Conservation (phyloP, 2,888 invertebrate species). For the Entomobrya multifasciata region DNA sequence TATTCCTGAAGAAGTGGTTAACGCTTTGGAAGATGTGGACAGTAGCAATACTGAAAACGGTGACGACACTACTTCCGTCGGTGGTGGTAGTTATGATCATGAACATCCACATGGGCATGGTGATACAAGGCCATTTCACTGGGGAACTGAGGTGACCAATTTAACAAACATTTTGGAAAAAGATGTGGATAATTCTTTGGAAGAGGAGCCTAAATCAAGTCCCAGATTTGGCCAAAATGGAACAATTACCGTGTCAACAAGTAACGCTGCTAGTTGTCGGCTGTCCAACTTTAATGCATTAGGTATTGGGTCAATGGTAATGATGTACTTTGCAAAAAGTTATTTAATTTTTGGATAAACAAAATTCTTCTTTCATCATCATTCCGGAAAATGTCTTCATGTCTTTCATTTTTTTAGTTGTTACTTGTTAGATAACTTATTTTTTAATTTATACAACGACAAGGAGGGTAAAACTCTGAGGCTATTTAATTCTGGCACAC, state of each 20-base stretch:
- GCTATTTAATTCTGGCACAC: too few relatives aligned
- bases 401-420: too few relatives aligned
- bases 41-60: background rate
- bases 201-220: constrained; percentile 57
- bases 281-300: background rate
- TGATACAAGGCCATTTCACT: constrained; percentile 1
- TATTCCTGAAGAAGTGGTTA: constrained; percentile 48
- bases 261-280: constrained; percentile 31
- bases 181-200: background rate
- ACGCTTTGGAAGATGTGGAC: constrained; percentile 46
- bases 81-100: too few relatives aligned
- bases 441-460: too few relatives aligned
- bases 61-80: background rate
- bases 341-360: too few relatives aligned
- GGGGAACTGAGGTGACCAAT: constrained; percentile 17
- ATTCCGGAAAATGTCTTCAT: too few relatives aligned
- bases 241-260: constrained; percentile 9
- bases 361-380: too few relatives aligned
- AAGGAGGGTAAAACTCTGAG: too few relatives aligned
- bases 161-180: constrained; percentile 9
- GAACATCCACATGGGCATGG: background rate
- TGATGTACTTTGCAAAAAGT: too few relatives aligned
- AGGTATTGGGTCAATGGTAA: constrained; percentile 26
- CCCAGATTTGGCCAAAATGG: constrained; percentile 55
- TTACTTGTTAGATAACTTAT: too few relatives aligned